phyloP scores from a whole-genome alignment of 1,140 invertebrate species.

The Tetragonula clypearis region DNA sequence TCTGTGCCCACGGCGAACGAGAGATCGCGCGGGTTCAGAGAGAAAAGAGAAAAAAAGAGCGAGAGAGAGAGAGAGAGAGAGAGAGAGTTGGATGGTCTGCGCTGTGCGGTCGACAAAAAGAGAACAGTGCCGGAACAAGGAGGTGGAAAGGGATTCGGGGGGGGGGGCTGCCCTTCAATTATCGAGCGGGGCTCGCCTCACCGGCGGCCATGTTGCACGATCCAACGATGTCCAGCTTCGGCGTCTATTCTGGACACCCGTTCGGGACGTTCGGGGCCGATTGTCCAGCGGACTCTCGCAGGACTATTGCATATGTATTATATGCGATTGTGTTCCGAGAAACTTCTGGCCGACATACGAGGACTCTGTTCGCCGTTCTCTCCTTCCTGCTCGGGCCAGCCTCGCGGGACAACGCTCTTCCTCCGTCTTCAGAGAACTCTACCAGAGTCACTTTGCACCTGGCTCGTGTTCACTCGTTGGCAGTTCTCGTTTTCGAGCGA shows the following conservation, averaged over 20 bases:
- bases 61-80: not conserved
- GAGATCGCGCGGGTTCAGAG: not conserved
- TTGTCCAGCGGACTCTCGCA: conserved; percentile 63
- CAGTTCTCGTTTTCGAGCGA: conserved; percentile 53
- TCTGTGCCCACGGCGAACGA: not conserved
- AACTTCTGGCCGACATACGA: conserved; percentile 79
- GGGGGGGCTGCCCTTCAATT: conserved; percentile 62
- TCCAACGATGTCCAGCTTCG: conserved; percentile 66
- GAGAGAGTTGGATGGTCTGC: no score
- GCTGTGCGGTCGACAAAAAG: not conserved
- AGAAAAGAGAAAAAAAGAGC: not conserved
- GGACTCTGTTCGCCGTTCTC: conserved; percentile 71
- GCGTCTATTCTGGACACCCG: conserved; percentile 67
- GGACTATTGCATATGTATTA: conserved; percentile 80
- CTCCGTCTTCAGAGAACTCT: conserved; percentile 65
- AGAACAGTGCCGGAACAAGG: conserved; percentile 4
- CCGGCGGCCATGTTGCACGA: conserved; percentile 75
- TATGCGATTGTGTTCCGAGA: conserved; percentile 80
- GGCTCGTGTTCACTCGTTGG: conserved; percentile 67
- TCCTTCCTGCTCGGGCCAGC: conserved; percentile 45
- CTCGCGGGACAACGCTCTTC: conserved; percentile 17
- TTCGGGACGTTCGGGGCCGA: conserved; percentile 64
- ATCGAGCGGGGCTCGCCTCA: conserved; percentile 69
- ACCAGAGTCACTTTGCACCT: conserved; percentile 78
- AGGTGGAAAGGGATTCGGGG: conserved; percentile 31